Base-by-base conservation (phyloP, 1,140 invertebrate species). In the Anastatus disparis region DNA sequence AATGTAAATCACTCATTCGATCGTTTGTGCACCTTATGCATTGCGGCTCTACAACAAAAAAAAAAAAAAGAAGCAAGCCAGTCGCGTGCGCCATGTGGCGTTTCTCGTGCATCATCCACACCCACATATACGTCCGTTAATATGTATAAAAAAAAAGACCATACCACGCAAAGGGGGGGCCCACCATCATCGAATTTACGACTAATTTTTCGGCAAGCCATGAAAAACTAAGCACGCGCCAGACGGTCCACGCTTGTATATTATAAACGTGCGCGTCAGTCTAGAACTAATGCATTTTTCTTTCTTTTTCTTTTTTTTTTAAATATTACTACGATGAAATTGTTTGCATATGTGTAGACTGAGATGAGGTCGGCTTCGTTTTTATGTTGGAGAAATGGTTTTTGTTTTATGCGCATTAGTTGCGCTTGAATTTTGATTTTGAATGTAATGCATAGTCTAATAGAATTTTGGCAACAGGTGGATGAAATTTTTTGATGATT, bases 211-310 rank as follows among this genome's bases (percentile, higher is more conserved):
- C 63, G 78, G 79, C 79, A 81, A 80, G 80, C 78, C 80, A 74
- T 83, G 79, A 83, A 84, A 84, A 78, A 67, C 77, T 67, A 27
- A 74, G 73, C 72, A 69, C 70, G 74, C 76, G 71, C 82, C 82
- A 84, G 80, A 83, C 81, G 82, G 83, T 82, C 79, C 81, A 82
- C 77, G n/a, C n/a, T n/a, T n/a, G n/a, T n/a, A n/a, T n/a, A n/a
- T n/a, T n/a, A n/a, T n/a, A n/a, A n/a, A n/a, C n/a, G n/a, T n/a
- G n/a, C n/a, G 81, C 63, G 79, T 61, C 61, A 75, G 40, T 35
- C 71, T 77, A 79, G 77, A 82, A 81, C 81, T 74, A 80, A 82
- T 83, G 75, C 76, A 82, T 82, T 83, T 80, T 65, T 74, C n/a
- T n/a, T n/a, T n/a, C n/a, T n/a, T n/a, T n/a, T n/a, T n/a, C n/a